A percentile compares a stretch with the other conserved stretches of the same genome.
phyloP scores from a whole-genome alignment of 2,888 invertebrate genomes.

The Amiota mariae region DNA sequence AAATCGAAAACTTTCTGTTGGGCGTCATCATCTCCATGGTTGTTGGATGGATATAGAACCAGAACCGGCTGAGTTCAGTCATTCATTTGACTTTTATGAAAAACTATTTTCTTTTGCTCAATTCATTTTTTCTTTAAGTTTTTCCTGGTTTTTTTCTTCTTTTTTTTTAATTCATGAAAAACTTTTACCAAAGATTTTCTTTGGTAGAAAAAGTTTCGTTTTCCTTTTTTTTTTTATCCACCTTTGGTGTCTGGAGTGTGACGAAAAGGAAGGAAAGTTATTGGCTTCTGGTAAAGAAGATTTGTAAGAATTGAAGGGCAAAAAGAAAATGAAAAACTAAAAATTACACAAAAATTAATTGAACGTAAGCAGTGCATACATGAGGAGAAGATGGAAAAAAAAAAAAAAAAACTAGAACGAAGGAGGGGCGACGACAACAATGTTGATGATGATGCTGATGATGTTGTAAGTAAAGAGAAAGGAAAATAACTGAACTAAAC shows the following conservation, averaged over 20 bases:
- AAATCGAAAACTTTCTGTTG: slow-evolving; percentile 29
- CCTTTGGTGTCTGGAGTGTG: neutral
- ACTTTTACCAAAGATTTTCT: neutral
- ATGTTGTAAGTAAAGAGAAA: neutral
- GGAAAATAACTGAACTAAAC: neutral
- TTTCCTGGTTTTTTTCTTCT: neutral
- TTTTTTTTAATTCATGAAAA: neutral
- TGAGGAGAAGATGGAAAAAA: slow-evolving; percentile 52
- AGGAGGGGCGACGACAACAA: slow-evolving; percentile 62
- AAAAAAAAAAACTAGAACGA: neutral
- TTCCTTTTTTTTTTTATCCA: neutral
- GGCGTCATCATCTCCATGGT: neutral
- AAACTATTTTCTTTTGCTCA: neutral
- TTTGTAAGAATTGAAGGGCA: neutral
- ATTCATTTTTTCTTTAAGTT: neutral
- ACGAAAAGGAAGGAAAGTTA: neutral
- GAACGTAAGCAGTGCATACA: slow-evolving; percentile 63
- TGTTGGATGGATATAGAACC: neutral
- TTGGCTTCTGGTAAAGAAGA: neutral
- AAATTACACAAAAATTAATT: slow-evolving; percentile 67
- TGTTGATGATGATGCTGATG: slow-evolving; percentile 50
- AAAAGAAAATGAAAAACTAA: slow-evolving; percentile 24
- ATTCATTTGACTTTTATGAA: neutral
- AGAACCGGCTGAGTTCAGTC: neutral
- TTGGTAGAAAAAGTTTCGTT: neutral